Evolutionary conservation across 2,113 vertebrate species (phyloP).

Genomic region (Ictidomys tridecemlineatus): DNA sequence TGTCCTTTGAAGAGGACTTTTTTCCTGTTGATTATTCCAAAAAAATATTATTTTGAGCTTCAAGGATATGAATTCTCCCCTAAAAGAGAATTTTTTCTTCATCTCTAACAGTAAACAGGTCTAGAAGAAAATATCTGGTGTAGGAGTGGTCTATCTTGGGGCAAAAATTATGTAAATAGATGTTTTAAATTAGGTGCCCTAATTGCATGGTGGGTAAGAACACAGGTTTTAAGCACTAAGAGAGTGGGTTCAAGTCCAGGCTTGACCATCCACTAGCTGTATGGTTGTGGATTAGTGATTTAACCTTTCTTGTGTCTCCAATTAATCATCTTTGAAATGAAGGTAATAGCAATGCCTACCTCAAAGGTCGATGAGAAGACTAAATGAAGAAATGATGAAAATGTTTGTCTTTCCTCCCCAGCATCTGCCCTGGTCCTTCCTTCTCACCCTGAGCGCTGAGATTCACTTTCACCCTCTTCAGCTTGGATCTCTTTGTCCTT

Average conservation of each 20-base stretch:
- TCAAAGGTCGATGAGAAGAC: not conserved
- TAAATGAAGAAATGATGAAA: not conserved
- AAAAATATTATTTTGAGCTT: not conserved
- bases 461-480: not conserved
- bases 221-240: not conserved
- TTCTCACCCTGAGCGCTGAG: not conserved
- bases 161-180: not conserved
- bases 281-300: not conserved
- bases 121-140: constrained; percentile 30
- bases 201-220: not conserved
- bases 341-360: not conserved
- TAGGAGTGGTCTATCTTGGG: not conserved
- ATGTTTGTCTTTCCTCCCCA: not conserved
- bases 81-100: constrained; percentile 45
- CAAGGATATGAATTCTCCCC: not conserved
- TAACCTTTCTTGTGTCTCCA: not conserved
- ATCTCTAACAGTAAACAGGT: constrained; percentile 3
- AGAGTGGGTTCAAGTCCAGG: not conserved
- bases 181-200: not conserved
- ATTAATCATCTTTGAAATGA: not conserved
- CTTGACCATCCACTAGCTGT: not conserved
- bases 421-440: not conserved
- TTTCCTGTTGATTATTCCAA: not conserved
- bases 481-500: not conserved
- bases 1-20: constrained; percentile 8